Base-by-base conservation (phyloP, 1,140 invertebrate genomes). In the Pectinophora gossypiella region DNA sequence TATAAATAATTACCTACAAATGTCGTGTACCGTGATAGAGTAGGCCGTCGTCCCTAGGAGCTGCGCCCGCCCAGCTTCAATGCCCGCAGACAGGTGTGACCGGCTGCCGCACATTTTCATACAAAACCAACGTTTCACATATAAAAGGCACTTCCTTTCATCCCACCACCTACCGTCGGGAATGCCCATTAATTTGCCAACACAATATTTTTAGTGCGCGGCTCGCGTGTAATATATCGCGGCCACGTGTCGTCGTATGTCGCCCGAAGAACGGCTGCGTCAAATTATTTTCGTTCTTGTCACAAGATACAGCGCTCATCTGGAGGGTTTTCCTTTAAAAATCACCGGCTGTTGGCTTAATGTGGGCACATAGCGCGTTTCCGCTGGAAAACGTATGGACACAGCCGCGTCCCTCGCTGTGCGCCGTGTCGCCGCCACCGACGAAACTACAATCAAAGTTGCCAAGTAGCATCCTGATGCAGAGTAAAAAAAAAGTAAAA, bases 171-270 rank as follows among this genome's bases (percentile, higher is more conserved):
- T 72, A 86, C 76, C 68, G 76, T 76, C 73, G 77, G 70, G 84
- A 87, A 87, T 87, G 84, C 84, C 82, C 84, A 87, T 85, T 87
- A 87, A 87, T 85, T 87, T 87, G 84, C 84, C 81, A 87, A 84
- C 82, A 87, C 82, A 87, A 87, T 87, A 87, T 87, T 87, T 87
- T 87, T 87, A 87, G 84, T 85, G 68, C 77, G 70, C 80, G 75
- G 75, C 79, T 77, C 77, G 80, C 76, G 75, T 83, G 84, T 87
- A 87, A 87, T 87, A 87, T 87, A 87, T 87, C 84, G 84, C 74
- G 72, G 63, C 75, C 84, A 87, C 84, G 82, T 87, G 84, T 84
- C 80, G 64, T 80, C 84, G 78, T 85, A 84, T 85, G 84, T 87
- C 80, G 81, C 70, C 69, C 73, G 71, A 61, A 61, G 73, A 79